phyloP scores from a whole-genome alignment of 2,113 vertebrate genomes.

The Nibea coibor region DNA sequence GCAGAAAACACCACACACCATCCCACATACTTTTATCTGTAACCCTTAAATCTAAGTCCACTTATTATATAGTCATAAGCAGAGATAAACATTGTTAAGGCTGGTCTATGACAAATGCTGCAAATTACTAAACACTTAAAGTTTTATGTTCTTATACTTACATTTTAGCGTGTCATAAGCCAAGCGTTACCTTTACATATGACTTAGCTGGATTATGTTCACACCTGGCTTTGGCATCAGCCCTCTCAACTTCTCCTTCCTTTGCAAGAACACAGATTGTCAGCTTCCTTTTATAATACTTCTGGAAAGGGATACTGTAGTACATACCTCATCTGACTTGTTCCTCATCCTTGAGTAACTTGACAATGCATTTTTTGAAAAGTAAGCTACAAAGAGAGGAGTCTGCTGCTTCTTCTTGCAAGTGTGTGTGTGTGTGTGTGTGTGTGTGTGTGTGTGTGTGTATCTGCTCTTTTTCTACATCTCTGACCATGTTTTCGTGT shows the following conservation, averaged over 20 bases:
- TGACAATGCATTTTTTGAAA: slow-evolving; percentile 40
- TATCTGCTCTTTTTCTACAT: background rate
- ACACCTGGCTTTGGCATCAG: slow-evolving; percentile 17
- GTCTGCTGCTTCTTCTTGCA: background rate
- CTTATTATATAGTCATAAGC: background rate
- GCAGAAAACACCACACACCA: slow-evolving; percentile 3
- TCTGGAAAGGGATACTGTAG: slow-evolving; percentile 15
- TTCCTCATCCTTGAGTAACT: slow-evolving; percentile 15
- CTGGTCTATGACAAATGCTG: background rate
- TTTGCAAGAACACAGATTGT: slow-evolving; percentile 23
- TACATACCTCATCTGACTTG: slow-evolving; percentile 32
- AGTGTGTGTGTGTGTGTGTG: background rate
- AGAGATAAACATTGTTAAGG: background rate
- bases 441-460: background rate
- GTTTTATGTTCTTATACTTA: background rate
- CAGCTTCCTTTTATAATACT: slow-evolving; percentile 30
- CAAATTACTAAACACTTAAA: background rate
- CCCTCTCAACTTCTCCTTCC: slow-evolving; percentile 12
- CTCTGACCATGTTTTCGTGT: background rate
- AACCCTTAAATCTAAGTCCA: background rate
- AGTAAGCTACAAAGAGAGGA: slow-evolving; percentile 7
- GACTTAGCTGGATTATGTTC: slow-evolving; percentile 28
- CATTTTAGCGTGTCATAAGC: background rate
- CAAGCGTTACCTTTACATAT: background rate
- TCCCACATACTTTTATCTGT: background rate